Conservation (phyloP, 2,797 vertebrate species). For the Artibeus lituratus region DNA sequence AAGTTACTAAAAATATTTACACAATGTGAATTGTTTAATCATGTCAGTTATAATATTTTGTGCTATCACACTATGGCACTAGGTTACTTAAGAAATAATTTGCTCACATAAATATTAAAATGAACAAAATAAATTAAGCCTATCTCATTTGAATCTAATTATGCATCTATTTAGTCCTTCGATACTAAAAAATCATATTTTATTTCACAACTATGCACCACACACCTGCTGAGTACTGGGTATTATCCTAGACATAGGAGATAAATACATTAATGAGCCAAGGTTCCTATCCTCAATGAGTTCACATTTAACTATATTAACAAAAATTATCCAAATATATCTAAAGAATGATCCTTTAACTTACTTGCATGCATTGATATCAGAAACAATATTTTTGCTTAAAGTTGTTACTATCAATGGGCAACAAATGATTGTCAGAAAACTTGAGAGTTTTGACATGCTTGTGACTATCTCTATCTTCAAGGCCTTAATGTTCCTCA, state of each 20-base stretch:
- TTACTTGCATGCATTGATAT: background rate
- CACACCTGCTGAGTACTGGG: background rate
- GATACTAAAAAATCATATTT: background rate
- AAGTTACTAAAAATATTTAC: background rate
- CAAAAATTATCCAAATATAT: slow-evolving; percentile 17
- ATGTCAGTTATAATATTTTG: background rate
- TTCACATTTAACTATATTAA: background rate
- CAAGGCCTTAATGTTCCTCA: background rate
- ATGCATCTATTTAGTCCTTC: background rate
- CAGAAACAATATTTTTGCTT: slow-evolving; percentile 32
- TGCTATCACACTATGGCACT: background rate
- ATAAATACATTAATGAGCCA: background rate
- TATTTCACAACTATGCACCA: background rate
- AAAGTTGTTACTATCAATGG: background rate
- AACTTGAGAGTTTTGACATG: background rate
- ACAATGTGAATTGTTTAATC: background rate
- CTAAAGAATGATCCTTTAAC: background rate
- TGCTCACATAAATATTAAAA: background rate
- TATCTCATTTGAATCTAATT: background rate
- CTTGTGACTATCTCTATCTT: background rate
- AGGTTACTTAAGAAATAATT: slow-evolving; percentile 10
- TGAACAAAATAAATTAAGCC: background rate
- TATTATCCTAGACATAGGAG: background rate
- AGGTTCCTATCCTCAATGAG: background rate
- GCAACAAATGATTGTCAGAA: background rate